Evolutionary conservation across 1,140 invertebrate genomes (phyloP), one percentile per base, ranked within the genome.

Genomic region (Calephelis virginiensis): DNA sequence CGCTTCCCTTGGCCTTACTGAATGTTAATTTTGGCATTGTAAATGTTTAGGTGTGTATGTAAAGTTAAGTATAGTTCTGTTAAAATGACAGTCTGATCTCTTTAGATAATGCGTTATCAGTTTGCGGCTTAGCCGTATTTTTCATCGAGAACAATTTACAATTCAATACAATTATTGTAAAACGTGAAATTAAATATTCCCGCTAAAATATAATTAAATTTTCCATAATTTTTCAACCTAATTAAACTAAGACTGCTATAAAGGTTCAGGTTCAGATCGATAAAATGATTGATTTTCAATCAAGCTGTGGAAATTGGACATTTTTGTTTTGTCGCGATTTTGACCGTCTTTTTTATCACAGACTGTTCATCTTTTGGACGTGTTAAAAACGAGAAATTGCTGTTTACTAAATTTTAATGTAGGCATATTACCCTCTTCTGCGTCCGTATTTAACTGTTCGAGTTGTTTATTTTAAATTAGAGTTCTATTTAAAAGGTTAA

Each of bases 61-160:
- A 84, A 81, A 80, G 69, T 78, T 85, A 85, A 86, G 83, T 70
- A 82, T 90, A 90, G 85, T 81, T 88, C 73, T 87, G 72, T 85
- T 83, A 77, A 85, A 87, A 89, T 87, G 85, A 89, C 87, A 90
- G 85, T 83, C 81, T 88, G 87, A 90, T 90, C 88, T 90, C 88
- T 86, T 87, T 86, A 77, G 80, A 77, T 88, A 82, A 85, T 82
- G 76, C 70, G 76, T 82, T 74, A 72, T 70, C 68, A 66, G 71
- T 62, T 62, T 64, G 72, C 74, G 76, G 72, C 71, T 68, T 68
- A 73, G 74, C 77, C 73, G 71, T 73, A 73, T 70, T 53, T 73
- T 78, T 74, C 74, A 75, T 71, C 78, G 73, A 71, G 8, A 10
- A 12, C 63, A 61, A 62, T 61, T 38, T 49, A 49, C 61, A 62